phyloP scores from a whole-genome alignment of 2,797 vertebrate genomes.

The Tenualosa thibaudeaui region DNA sequence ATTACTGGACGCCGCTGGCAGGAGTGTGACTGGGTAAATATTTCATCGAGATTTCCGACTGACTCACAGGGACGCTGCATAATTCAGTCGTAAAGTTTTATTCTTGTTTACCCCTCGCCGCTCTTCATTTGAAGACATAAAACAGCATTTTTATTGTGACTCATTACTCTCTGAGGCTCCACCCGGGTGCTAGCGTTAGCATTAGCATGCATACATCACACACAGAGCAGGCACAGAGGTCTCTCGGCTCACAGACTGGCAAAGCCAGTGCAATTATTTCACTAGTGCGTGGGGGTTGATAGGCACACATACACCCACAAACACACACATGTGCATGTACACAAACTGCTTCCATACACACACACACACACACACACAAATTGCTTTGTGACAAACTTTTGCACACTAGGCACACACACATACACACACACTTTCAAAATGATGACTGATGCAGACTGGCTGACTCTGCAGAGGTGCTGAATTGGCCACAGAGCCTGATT shows the following conservation, averaged over 20 bases:
- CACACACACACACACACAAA: not conserved
- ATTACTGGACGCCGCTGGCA: constrained; percentile 51
- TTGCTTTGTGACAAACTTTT: too few species aligned
- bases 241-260: not conserved
- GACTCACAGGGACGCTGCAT: constrained; percentile 35
- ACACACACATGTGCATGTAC: not conserved
- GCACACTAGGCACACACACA: not conserved
- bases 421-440: not conserved
- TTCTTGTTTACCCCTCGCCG: constrained; percentile 54
- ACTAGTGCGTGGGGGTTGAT: not conserved
- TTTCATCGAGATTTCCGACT: not conserved
- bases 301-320: constrained; percentile 1
- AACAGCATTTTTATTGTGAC: constrained; percentile 11
- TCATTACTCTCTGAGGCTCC: not conserved
- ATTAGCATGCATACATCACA: not conserved
- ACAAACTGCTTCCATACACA: not conserved
- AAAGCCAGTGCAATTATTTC: not conserved
- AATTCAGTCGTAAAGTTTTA: constrained; percentile 59
- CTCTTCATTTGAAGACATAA: constrained; percentile 25
- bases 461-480: not conserved
- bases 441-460: not conserved
- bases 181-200: not conserved
- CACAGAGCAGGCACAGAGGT: not conserved
- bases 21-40: constrained; percentile 44
- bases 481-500: not conserved